Percentiles rank a stretch among this genome's conserved stretches.
Conservation (phyloP, 2,113 vertebrate genomes). For the Tyrannus savana region DNA sequence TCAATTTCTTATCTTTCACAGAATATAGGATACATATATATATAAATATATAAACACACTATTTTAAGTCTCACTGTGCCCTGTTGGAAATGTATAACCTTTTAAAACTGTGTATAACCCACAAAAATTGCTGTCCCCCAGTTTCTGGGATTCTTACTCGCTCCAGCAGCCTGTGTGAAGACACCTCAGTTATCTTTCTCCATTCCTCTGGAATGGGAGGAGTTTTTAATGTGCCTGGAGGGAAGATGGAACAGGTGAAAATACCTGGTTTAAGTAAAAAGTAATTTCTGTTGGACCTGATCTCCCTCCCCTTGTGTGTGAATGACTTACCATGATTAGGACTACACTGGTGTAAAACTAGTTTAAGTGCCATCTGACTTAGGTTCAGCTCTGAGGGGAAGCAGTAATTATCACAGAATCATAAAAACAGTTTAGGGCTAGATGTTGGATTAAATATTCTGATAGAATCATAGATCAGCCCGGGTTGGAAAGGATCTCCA, state of each 20-base stretch:
- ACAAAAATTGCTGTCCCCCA: accelerated
- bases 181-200: background rate
- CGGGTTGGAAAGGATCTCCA: background rate
- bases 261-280: background rate
- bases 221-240: background rate
- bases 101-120: background rate
- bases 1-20: background rate
- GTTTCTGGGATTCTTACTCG: background rate
- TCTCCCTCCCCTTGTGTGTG: background rate
- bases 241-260: background rate
- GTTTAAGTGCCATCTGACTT: background rate
- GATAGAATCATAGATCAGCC: background rate
- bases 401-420: background rate
- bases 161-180: background rate
- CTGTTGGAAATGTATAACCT: background rate
- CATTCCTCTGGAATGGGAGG: background rate
- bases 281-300: background rate
- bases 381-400: background rate
- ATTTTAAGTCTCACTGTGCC: background rate
- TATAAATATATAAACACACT: background rate
- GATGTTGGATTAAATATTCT: background rate
- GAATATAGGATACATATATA: background rate
- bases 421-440: background rate
- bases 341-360: background rate
- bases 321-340: background rate